Evolutionary conservation across 2,888 invertebrate species (phyloP).

Genomic region (Oligia fasciuncula): DNA sequence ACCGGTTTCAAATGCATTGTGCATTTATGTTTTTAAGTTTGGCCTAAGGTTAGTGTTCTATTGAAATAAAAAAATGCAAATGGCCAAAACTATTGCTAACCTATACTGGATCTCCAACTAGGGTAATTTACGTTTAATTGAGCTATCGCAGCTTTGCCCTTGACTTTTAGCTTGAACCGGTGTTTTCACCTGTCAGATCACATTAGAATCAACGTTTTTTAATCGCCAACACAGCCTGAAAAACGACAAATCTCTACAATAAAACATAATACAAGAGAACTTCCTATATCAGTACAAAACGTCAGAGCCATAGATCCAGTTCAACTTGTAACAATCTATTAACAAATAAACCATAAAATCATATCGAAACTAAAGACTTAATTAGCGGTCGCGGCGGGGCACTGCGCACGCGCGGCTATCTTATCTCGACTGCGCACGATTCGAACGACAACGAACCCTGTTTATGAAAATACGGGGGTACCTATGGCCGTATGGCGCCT

Average conservation of each 20-base stretch:
- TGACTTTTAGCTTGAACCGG: neutral
- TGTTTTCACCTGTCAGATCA: neutral
- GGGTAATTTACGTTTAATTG: neutral
- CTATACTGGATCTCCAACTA: neutral
- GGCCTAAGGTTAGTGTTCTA: accelerated
- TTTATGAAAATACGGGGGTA: conserved; percentile 65
- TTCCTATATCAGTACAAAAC: conserved; percentile 53
- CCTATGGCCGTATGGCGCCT: conserved; percentile 55
- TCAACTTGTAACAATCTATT: conserved; percentile 73
- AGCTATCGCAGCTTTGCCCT: too few species aligned
- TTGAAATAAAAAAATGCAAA: too few species aligned
- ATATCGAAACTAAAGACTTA: conserved; percentile 87
- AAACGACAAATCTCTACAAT: neutral
- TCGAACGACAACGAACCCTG: conserved; percentile 66
- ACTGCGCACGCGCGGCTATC: conserved; percentile 82
- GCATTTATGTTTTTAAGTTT: neutral
- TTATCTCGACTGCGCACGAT: conserved; percentile 82
- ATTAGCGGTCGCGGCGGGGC: conserved; percentile 87
- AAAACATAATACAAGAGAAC: conserved; percentile 19
- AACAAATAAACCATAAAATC: conserved; percentile 82
- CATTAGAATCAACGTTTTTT: neutral
- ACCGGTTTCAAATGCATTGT: neutral
- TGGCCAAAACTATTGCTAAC: neutral
- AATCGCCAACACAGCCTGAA: neutral
- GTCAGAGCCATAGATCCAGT: conserved; percentile 56